phyloP scores from a whole-genome alignment of 2,888 invertebrate species.

The Oscheius sp. region DNA sequence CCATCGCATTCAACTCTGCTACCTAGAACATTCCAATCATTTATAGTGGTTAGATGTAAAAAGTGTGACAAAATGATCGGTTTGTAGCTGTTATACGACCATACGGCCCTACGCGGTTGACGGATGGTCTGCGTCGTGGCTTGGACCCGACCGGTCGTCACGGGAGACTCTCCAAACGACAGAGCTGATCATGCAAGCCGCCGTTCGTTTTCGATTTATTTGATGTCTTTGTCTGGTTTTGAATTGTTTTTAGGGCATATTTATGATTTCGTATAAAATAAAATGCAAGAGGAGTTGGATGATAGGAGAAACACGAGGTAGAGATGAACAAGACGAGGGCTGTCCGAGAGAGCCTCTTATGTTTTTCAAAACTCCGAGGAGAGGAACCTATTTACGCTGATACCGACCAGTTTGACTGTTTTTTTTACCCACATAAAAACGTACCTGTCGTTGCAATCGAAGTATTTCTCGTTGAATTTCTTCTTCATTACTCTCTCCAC shows the following conservation, averaged over 20 bases:
- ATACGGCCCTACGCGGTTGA: slow-evolving; percentile 17
- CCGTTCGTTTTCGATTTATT: slow-evolving; percentile 19
- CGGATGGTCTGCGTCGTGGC: slow-evolving; percentile 17
- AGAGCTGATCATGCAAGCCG: slow-evolving; percentile 22
- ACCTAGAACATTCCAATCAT: slow-evolving; percentile 20
- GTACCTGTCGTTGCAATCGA: slow-evolving; percentile 18
- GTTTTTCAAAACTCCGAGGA: too few relatives aligned
- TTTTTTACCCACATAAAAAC: not conserved
- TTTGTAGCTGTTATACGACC: slow-evolving; percentile 6
- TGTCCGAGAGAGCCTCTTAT: too few relatives aligned
- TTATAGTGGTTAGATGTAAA: not conserved
- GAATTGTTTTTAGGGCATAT: not conserved
- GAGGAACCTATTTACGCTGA: too few relatives aligned
- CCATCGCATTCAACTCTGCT: slow-evolving; percentile 28
- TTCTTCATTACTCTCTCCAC: slow-evolving; percentile 21
- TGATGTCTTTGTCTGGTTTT: slow-evolving; percentile 6
- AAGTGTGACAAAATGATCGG: slow-evolving; percentile 2
- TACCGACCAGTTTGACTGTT: not conserved
- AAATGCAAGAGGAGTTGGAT: slow-evolving; percentile 2
- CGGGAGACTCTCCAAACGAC: slow-evolving; percentile 26
- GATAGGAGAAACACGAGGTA: slow-evolving; percentile 8
- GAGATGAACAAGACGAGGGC: too few relatives aligned
- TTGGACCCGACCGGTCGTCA: slow-evolving; percentile 23
- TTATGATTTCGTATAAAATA: too few relatives aligned
- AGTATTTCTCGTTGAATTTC: slow-evolving; percentile 22